phyloP scores from a whole-genome alignment of 53 echinoderm and acorn worm genomes.

The Holothuria leucospilota region DNA sequence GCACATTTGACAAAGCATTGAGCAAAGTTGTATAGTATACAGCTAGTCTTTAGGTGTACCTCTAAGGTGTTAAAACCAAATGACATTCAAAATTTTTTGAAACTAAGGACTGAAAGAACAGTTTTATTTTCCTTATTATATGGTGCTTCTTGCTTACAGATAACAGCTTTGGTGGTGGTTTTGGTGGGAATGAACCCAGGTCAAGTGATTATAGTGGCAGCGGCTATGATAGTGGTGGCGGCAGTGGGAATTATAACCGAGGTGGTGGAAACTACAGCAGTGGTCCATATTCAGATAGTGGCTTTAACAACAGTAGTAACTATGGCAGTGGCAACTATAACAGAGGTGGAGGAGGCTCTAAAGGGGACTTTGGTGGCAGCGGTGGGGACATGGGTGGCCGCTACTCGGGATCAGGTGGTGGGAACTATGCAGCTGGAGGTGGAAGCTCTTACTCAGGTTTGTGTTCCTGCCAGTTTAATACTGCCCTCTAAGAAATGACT shows the following conservation, averaged over 20 bases:
- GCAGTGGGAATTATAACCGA: constrained; percentile 47
- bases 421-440: constrained; percentile 39
- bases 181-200: constrained; percentile 40
- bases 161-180: constrained; percentile 52
- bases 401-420: constrained; percentile 49
- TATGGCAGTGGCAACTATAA: constrained; percentile 35
- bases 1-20: too few relatives aligned
- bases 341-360: constrained; percentile 59
- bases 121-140: too few relatives aligned
- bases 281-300: constrained; percentile 44
- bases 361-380: constrained; percentile 60
- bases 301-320: constrained; percentile 57
- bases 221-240: constrained; percentile 43
- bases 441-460: constrained; percentile 23
- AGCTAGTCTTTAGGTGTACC: too few relatives aligned
- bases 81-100: too few relatives aligned
- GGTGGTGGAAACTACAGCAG: constrained; percentile 63
- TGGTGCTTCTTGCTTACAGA: constrained; percentile 24
- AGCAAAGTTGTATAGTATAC: too few relatives aligned
- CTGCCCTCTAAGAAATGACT: too few relatives aligned
- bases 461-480: not conserved
- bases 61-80: too few relatives aligned
- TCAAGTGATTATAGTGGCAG: constrained; percentile 61
- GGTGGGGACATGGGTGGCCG: constrained; percentile 54
- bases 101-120: too few relatives aligned